phyloP scores from a whole-genome alignment of 2,888 invertebrate species.

The Hirtodrosophila confusa region DNA sequence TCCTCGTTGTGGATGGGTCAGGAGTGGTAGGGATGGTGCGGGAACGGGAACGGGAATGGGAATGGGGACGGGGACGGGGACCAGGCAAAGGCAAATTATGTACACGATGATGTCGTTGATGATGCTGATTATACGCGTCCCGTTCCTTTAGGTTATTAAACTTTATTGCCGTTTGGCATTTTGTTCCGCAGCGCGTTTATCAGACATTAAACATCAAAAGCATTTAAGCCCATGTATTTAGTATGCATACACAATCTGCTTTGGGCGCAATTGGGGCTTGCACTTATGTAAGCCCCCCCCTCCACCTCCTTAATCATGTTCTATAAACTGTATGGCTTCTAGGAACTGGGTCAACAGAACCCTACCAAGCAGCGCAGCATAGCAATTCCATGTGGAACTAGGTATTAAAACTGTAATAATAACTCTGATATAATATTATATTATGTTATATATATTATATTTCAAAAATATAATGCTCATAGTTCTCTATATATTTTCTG shows the following conservation, averaged over 20 bases:
- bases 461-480: too few relatives aligned
- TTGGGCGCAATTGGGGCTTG: not conserved
- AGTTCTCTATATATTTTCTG: too few relatives aligned
- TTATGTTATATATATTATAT: too few relatives aligned
- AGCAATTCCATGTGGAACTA: too few relatives aligned
- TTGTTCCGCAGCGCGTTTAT: constrained; percentile 43
- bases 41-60: not conserved
- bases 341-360: too few relatives aligned
- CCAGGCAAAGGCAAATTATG: constrained; percentile 45
- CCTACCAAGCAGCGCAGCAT: too few relatives aligned
- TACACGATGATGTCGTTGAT: constrained; percentile 71
- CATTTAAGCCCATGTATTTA: constrained; percentile 31
- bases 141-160: constrained; percentile 69
- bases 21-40: not conserved
- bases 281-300: not conserved
- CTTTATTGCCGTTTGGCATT: constrained; percentile 67
- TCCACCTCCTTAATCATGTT: not conserved
- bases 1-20: constrained; percentile 12
- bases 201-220: constrained; percentile 49
- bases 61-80: constrained; percentile 18
- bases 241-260: not conserved
- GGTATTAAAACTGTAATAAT: too few relatives aligned
- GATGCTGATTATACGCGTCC: constrained; percentile 68
- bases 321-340: not conserved
- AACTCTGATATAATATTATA: too few relatives aligned